Base-by-base conservation (phyloP, 2,888 invertebrate genomes). In the Polydrusus cervinus region DNA sequence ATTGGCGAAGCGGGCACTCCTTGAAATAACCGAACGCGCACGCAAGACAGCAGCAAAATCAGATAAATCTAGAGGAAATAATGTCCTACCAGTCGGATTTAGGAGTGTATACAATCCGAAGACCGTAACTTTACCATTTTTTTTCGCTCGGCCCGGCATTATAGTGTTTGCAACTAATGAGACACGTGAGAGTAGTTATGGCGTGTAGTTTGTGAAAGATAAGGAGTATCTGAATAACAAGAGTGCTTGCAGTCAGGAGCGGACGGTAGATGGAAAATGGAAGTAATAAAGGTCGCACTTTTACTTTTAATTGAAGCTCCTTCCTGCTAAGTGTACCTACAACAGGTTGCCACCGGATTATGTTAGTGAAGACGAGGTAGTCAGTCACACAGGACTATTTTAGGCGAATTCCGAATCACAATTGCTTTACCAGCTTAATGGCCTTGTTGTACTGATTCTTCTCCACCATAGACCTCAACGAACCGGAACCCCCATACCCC, bases 11-110 rank as follows among this genome's bases (percentile, higher is more conserved):
- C 16, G 16, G 73, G 16, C 73, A 68, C 73, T 62, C 68, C 68
- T 38, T 65, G 34, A 70, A 60, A 65, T 14, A 65, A 57, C 20
- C 60, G 34, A 40, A 69, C 70, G 65, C 69, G 34, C 66, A 71
- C 70, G 66, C 75, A 71, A 66, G 43, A 40, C 43, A 18, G 49
- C 66, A 40, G 57, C 62, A 67, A 71, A 67, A 71, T 66, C 71
- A 75, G 71, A 71, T 75, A 75, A 75, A 71, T 61, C 45, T 60
- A 69, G 16, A 34, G 61, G 71, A 75, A 71, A 66, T 75, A 51
- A 65, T 60, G 74, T 65, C 55, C 64, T 57, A 65, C 25, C 25
- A 3, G 25, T 69, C 61, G 51, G 66, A 75, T 75, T 75, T 75
- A 71, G 75, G 70, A 66, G 70, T 57, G 65, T 53, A 75, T 75